Evolutionary conservation across 1,140 invertebrate genomes (phyloP).

Genomic region (Tribolium madens): DNA sequence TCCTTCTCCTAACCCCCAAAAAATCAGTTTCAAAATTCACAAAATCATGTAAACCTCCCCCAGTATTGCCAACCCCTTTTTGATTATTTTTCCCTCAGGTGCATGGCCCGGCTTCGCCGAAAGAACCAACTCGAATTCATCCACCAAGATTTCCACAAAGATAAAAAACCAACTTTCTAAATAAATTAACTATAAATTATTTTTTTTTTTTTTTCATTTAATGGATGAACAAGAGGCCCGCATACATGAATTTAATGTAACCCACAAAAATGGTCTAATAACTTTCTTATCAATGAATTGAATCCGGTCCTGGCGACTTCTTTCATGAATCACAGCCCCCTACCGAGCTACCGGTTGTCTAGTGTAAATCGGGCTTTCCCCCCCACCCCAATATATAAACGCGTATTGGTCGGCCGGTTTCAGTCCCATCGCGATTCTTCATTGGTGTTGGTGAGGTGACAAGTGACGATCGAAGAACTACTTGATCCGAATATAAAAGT

Average conservation of each 20-base stretch:
- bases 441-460: slow-evolving; percentile 25
- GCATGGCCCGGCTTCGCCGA: background rate
- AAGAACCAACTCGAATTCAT: background rate
- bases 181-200: slow-evolving; percentile 27
- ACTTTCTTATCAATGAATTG: background rate
- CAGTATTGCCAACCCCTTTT: background rate
- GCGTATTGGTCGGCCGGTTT: slow-evolving; percentile 5
- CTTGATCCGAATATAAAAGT: background rate
- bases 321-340: slow-evolving; percentile 22
- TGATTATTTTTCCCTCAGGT: background rate
- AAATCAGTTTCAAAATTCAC: background rate
- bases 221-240: slow-evolving; percentile 19
- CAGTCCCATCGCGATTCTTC: slow-evolving; percentile 24
- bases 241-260: slow-evolving; percentile 14
- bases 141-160: background rate
- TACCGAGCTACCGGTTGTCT: background rate
- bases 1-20: background rate
- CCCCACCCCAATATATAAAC: slow-evolving; percentile 27
- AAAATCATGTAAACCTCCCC: background rate
- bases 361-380: slow-evolving; percentile 4
- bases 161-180: slow-evolving; percentile 17
- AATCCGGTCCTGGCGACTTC: background rate
- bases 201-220: slow-evolving; percentile 3
- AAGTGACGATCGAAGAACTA: slow-evolving; percentile 9
- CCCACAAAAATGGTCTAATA: slow-evolving; percentile 33